Conservation (phyloP, 2,888 invertebrate genomes). For the Ennomos erosarius region DNA sequence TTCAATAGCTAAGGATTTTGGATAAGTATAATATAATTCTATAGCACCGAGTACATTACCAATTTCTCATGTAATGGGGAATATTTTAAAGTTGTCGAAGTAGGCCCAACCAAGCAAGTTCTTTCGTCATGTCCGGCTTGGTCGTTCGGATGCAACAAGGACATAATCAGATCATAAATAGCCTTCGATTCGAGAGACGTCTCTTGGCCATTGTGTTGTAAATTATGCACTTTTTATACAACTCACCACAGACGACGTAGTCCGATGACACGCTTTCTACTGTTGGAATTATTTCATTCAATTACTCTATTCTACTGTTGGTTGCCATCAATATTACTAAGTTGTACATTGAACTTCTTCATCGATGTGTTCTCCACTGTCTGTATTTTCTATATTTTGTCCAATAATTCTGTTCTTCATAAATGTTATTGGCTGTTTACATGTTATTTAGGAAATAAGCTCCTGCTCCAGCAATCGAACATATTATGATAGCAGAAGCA, state of each 20-base stretch:
- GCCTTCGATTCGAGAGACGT: constrained; percentile 64
- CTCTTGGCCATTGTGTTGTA: constrained; percentile 60
- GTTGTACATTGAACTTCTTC: too few species aligned
- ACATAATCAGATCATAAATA: constrained; percentile 50
- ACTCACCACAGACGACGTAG: constrained; percentile 55
- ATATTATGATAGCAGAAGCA: constrained; percentile 15
- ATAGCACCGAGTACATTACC: neutral
- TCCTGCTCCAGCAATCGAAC: constrained; percentile 3
- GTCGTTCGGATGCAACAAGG: constrained; percentile 59
- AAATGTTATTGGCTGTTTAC: neutral
- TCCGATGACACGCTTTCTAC: constrained; percentile 75
- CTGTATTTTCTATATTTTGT: too few species aligned
- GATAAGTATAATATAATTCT: too few species aligned
- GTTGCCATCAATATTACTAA: too few species aligned
- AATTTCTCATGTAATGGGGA: constrained; percentile 3
- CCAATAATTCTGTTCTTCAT: constrained; percentile 4
- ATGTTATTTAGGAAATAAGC: constrained; percentile 16
- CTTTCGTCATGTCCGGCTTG: constrained; percentile 48
- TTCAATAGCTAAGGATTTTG: too few species aligned
- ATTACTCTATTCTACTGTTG: constrained; percentile 12
- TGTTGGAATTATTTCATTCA: constrained; percentile 47
- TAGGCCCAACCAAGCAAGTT: constrained; percentile 34
- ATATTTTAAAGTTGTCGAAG: constrained; percentile 30
- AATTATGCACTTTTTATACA: constrained; percentile 68
- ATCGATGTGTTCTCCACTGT: too few species aligned